Evolutionary conservation across 2,797 vertebrate genomes (phyloP), one percentile per base, ranked within the genome.

Genomic region (Lindbergichthys nudifrons): DNA sequence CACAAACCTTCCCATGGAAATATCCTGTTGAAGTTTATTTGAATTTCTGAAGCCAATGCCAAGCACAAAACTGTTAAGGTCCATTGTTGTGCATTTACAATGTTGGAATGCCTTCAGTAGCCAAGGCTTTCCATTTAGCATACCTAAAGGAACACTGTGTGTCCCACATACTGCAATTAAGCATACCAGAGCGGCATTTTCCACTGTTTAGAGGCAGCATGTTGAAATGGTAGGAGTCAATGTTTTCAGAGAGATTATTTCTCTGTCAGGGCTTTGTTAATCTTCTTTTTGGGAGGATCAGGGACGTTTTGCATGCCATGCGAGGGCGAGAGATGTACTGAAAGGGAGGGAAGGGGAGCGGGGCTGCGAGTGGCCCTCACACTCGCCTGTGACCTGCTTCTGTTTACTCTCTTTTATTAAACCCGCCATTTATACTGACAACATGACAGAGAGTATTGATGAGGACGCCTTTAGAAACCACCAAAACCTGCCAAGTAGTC

Each of bases 151-250:
- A 90, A 81, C 75, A 60, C 66, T 62, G 65, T 71, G 85, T 70
- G 81, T 86, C 85, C 83, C 51, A 70, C 76, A 78, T 81, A 64
- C 82, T 82, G 87, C 90, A 92, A 90, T 90, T 83, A 88, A 89
- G 82, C 88, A 91, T 80, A 86, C 90, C 87, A 88, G 82, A 90
- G 81, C 79, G 72, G 84, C 85, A 84, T 86, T 93, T 87, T 82
- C 88, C 87, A 84, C 81, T 85, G 82, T 89, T 91, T 78, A 77
- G 73, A 89, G 75, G 81, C 79, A 89, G 75, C 75, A 86, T 87
- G 89, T 88, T 93, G 90, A 94, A 95, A 92, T 87, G 89, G 80
- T 92, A 91, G 92, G 86, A 86, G 87, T 91, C 88, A 79, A 67
- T 90, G 87, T 92, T 91, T 91, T 92, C 73, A 85, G 77, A 83